Evolutionary conservation across 1,140 invertebrate species (phyloP).

Genomic region (Drosophila subpulchrella): DNA sequence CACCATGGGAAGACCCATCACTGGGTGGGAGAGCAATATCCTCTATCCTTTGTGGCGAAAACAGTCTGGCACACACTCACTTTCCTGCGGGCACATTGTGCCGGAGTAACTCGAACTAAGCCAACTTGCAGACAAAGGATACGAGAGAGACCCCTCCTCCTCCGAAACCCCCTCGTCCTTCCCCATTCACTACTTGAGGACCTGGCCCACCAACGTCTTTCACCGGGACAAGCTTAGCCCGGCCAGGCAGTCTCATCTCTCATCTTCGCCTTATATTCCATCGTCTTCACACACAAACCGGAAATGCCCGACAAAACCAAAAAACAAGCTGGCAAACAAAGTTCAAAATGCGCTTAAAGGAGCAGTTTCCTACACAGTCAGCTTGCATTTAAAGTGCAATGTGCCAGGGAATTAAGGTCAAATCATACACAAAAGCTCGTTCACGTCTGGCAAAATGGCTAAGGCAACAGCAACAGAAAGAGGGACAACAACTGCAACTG

Average conservation of each 20-base stretch:
- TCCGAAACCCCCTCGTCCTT: conserved; percentile 10
- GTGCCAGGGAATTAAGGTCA: conserved; percentile 79
- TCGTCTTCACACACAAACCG: conserved; percentile 60
- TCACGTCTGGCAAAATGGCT: conserved; percentile 10
- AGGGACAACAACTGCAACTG: background rate
- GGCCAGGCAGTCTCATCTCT: conserved; percentile 7
- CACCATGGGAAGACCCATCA: conserved; percentile 15
- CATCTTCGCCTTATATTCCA: conserved; percentile 33
- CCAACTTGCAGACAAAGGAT: conserved; percentile 61
- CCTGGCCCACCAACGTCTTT: conserved; percentile 35
- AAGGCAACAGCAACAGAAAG: conserved; percentile 4
- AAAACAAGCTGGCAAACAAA: conserved; percentile 45
- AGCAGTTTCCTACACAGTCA: conserved; percentile 30
- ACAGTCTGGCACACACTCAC: conserved; percentile 54
- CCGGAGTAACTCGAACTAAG: conserved; percentile 28
- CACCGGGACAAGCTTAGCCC: conserved; percentile 27
- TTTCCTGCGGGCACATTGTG: conserved; percentile 69
- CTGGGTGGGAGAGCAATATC: conserved; percentile 42
- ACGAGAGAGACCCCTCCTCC: background rate
- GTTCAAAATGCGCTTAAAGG: conserved; percentile 70
- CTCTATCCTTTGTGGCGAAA: conserved; percentile 52
- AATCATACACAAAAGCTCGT: conserved; percentile 60
- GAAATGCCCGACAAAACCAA: conserved; percentile 61
- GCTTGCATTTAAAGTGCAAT: conserved; percentile 71
- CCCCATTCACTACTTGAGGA: conserved; percentile 32